Evolutionary conservation across 1,140 invertebrate genomes (phyloP).

Genomic region (Papilio glaucus): DNA sequence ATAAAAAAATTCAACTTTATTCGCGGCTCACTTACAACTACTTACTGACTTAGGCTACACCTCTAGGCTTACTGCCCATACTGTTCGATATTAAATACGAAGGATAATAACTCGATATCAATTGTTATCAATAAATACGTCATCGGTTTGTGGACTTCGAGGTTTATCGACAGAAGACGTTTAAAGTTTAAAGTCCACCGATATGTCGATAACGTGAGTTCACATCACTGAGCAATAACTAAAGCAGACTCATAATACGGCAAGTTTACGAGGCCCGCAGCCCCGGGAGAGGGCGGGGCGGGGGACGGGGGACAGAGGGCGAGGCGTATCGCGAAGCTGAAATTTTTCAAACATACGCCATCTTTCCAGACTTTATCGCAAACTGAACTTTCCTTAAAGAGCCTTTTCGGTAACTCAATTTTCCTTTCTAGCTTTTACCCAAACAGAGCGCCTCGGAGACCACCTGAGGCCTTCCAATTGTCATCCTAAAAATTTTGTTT

Average conservation of each 20-base stretch:
- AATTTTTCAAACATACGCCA: constrained; percentile 38
- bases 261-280: constrained; percentile 35
- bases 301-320: not conserved
- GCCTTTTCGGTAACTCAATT: constrained; percentile 26
- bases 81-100: too few species aligned
- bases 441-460: not conserved
- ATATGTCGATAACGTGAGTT: too few species aligned
- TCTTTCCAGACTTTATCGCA: constrained; percentile 20
- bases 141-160: too few species aligned
- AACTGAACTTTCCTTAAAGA: not conserved
- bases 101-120: too few species aligned
- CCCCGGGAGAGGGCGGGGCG: constrained; percentile 21
- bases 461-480: constrained; percentile 2
- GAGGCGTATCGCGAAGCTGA: constrained; percentile 46
- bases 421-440: constrained; percentile 25
- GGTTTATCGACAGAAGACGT: too few species aligned
- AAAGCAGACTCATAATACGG: constrained; percentile 21
- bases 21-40: too few species aligned
- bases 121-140: too few species aligned
- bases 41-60: too few species aligned
- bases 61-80: too few species aligned
- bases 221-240: not conserved
- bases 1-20: too few species aligned
- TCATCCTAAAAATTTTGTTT: not conserved
- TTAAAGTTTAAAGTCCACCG: too few species aligned